Conservation (phyloP, 1,140 invertebrate genomes). For the Lethrus apterus region DNA sequence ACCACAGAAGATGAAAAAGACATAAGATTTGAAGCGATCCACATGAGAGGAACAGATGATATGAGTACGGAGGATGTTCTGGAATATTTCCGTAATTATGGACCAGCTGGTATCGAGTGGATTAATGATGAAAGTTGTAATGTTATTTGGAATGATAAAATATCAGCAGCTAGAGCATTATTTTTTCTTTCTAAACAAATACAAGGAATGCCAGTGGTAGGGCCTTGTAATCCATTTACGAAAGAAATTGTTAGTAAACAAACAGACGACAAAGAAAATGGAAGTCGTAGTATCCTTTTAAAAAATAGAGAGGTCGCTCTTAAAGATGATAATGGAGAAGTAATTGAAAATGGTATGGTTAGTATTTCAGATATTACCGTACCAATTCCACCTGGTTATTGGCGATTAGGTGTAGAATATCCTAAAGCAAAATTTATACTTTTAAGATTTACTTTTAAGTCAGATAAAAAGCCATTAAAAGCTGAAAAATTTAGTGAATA, state of each 20-base stretch:
- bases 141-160: conserved; percentile 65
- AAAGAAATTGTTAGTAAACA: conserved; percentile 30
- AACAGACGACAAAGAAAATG: conserved; percentile 14
- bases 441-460: conserved; percentile 62
- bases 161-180: conserved; percentile 63
- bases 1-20: conserved; percentile 53
- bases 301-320: conserved; percentile 34
- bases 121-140: conserved; percentile 76
- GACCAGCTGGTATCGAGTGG: conserved; percentile 69
- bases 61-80: conserved; percentile 73
- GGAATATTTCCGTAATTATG: conserved; percentile 67
- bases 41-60: conserved; percentile 65
- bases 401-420: conserved; percentile 60
- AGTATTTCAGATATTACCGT: conserved; percentile 45
- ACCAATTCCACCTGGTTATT: conserved; percentile 61
- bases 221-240: conserved; percentile 31
- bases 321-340: conserved; percentile 30
- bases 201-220: conserved; percentile 39
- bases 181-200: conserved; percentile 51
- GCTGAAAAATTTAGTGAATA: conserved; percentile 56
- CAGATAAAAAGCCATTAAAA: conserved; percentile 54
- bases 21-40: conserved; percentile 62
- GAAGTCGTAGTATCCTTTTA: conserved; percentile 31
- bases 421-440: conserved; percentile 60
- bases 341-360: conserved; percentile 27